Base-by-base conservation (phyloP, 2,113 vertebrate genomes). In the Symphodus melops region DNA sequence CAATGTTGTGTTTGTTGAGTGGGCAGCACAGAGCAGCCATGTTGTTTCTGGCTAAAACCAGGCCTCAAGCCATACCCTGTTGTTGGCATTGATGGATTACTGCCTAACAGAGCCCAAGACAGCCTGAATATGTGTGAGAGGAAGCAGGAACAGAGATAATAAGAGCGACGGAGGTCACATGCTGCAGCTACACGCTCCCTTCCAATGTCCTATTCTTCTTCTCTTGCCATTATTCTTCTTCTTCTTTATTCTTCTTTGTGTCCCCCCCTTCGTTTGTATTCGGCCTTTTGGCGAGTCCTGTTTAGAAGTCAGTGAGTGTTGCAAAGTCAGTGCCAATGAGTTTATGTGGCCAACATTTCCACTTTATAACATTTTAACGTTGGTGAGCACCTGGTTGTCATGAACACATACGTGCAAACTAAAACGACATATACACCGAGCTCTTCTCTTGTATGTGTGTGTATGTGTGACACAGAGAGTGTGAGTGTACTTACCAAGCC, bases 1-100 rank as follows among this genome's bases (percentile, higher is more conserved):
- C 87, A 69, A 20, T 63, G 72, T 49, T 77, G 78, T 87, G 80
- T 85, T 82, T 84, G 68, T 77, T 68, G 65, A 86, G 78, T 68
- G 70, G 85, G 76, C 68, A 83, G 66, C 52, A 42, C 64, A 16
- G 68, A 75, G 58, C 79, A 17, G 87, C 90, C 86, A 84, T 88
- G 90, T 83, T 88, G 79, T 86, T 90, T 85, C 85, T 84, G 86
- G 84, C 82, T 83, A 57, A 78, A 81, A 64, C 51, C 85, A 72
- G 81, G 83, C 84, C 81, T 53, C 53, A 16, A 81, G 84, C 83
- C 76, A 58, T 79, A 39, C 58, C 77, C 79, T 84, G 59, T 44
- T 48, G 44, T 48, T 86, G 86, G 76, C 83, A 75, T 42, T 86
- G 88, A 88, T 87, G 79, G 86, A 90, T 84, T 78, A 81, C 66